A percentile compares a stretch with the other conserved stretches of the same genome.
Evolutionary conservation across 2,888 invertebrate species (phyloP).

Genomic region (Eristalinus sepulchralis): DNA sequence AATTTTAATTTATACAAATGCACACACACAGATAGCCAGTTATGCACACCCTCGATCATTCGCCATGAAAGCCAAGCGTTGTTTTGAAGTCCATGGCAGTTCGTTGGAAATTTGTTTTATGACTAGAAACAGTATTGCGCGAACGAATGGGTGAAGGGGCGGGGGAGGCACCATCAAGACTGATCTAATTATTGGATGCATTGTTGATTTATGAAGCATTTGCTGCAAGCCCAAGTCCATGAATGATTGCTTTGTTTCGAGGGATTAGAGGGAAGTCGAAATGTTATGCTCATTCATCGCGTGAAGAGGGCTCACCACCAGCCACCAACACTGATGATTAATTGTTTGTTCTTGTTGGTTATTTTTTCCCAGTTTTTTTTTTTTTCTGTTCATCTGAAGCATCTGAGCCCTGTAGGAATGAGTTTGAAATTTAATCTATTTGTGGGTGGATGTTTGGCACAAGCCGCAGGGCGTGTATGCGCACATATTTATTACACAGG

Average conservation of each 20-base stretch:
- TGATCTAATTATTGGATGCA: slow-evolving; percentile 3
- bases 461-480: not conserved
- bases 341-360: not conserved
- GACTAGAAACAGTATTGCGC: not conserved
- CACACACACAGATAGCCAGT: not conserved
- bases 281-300: not conserved
- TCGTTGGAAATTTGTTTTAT: not conserved
- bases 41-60: not conserved
- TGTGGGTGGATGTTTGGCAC: not conserved
- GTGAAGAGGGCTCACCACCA: not conserved
- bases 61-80: not conserved
- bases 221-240: not conserved
- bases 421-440: not conserved
- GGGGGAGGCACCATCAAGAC: not conserved
- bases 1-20: not conserved
- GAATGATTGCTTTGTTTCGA: not conserved
- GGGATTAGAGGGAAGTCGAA: not conserved
- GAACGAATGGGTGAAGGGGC: not conserved
- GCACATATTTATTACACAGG: not conserved
- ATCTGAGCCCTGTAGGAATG: not conserved
- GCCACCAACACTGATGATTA: not conserved
- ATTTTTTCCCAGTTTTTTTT: too few relatives aligned
- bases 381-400: too few relatives aligned
- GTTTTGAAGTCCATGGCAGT: not conserved
- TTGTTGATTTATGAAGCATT: slow-evolving; percentile 1